Percentiles rank a stretch among this genome's conserved stretches.
Conservation (phyloP, 2,797 vertebrate species). For the Gouania willdenowi region DNA sequence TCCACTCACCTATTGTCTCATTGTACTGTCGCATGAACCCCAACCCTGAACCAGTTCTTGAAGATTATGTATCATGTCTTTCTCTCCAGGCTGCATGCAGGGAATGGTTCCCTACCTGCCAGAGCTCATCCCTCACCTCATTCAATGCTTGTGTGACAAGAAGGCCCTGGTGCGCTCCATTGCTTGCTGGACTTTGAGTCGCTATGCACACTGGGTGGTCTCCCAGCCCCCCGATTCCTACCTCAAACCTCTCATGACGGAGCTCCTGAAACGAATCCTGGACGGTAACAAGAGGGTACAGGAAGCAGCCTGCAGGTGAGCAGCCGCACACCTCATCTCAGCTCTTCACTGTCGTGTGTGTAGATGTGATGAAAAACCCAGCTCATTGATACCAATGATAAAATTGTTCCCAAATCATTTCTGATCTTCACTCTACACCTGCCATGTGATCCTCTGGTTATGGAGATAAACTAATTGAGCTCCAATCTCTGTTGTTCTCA, state of each 20-base stretch:
- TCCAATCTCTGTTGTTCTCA: slow-evolving; percentile 28
- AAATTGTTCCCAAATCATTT: slow-evolving; percentile 57
- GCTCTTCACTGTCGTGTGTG: not conserved
- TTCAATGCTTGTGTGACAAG: slow-evolving; percentile 90
- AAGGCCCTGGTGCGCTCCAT: slow-evolving; percentile 94
- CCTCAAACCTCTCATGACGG: slow-evolving; percentile 93
- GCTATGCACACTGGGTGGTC: slow-evolving; percentile 95
- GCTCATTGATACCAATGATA: slow-evolving; percentile 64
- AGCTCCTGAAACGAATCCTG: slow-evolving; percentile 90
- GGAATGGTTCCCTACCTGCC: slow-evolving; percentile 94
- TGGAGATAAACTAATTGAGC: not conserved
- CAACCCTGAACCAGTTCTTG: too few relatives aligned
- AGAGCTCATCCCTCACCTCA: slow-evolving; percentile 90
- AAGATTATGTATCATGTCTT: too few relatives aligned
- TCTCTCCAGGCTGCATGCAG: slow-evolving; percentile 89
- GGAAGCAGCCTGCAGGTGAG: slow-evolving; percentile 91
- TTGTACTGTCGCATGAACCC: too few relatives aligned
- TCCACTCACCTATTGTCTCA: too few relatives aligned
- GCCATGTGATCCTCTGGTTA: not conserved
- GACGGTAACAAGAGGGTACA: slow-evolving; percentile 94
- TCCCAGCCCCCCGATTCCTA: slow-evolving; percentile 86
- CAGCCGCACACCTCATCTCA: not conserved
- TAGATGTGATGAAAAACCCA: slow-evolving; percentile 56
- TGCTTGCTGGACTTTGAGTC: slow-evolving; percentile 94
- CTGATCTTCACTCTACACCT: slow-evolving; percentile 40